Conservation (phyloP, 2,888 invertebrate genomes). For the Chelonus formosanus region DNA sequence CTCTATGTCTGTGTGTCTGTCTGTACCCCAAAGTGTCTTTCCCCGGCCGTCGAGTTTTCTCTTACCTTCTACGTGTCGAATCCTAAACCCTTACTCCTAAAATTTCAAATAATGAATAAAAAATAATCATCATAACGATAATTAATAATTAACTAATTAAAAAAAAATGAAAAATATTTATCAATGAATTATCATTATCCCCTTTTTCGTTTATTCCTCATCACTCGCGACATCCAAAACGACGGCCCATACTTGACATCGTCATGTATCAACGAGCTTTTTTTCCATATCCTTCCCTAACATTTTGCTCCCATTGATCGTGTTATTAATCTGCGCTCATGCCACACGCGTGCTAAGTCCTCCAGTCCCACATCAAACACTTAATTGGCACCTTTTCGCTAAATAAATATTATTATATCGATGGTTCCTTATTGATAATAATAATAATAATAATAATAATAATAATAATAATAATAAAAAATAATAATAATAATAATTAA, state of each 20-base stretch:
- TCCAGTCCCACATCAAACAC: slow-evolving; percentile 45
- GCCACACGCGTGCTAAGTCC: slow-evolving; percentile 48
- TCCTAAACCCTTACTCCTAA: slow-evolving; percentile 35
- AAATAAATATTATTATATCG: slow-evolving; percentile 59
- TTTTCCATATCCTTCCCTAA: slow-evolving; percentile 22
- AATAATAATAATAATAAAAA: slow-evolving; percentile 23
- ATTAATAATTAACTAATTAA: not conserved
- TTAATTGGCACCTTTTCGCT: slow-evolving; percentile 58
- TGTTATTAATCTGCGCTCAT: slow-evolving; percentile 53
- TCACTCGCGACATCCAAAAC: too few relatives aligned
- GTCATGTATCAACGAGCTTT: slow-evolving; percentile 33
- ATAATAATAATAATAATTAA: slow-evolving; percentile 2
- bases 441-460: slow-evolving; percentile 31
- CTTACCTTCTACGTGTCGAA: slow-evolving; percentile 36
- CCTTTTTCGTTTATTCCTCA: too few relatives aligned
- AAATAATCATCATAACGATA: not conserved
- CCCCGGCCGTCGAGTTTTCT: slow-evolving; percentile 48
- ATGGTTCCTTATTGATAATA: slow-evolving; percentile 62
- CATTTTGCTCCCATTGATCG: slow-evolving; percentile 22
- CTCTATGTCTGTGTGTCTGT: slow-evolving; percentile 58
- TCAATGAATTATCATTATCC: too few relatives aligned
- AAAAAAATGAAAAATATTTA: not conserved
- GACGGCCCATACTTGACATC: slow-evolving; percentile 25
- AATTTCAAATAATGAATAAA: slow-evolving; percentile 25
- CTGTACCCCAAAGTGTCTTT: slow-evolving; percentile 61